Percentiles rank a stretch among this genome's conserved stretches.
Evolutionary conservation across 2,113 vertebrate genomes (phyloP).

Genomic region (Crotophaga sulcirostris): DNA sequence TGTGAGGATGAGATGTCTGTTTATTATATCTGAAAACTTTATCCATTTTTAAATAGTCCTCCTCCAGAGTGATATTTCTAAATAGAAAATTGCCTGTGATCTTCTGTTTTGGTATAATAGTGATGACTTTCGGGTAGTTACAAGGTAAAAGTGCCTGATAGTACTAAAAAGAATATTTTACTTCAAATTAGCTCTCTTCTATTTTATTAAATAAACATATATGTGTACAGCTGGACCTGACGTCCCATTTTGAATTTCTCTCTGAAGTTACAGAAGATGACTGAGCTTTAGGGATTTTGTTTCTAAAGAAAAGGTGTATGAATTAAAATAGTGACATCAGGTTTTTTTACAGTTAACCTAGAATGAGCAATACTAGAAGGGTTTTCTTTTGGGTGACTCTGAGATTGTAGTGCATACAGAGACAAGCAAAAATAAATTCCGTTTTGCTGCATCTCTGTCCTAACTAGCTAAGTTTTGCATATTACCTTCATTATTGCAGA

Average conservation of each 20-base stretch:
- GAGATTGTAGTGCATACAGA: neutral
- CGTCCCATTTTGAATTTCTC: neutral
- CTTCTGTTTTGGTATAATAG: neutral
- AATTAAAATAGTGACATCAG: neutral
- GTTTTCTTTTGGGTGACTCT: neutral
- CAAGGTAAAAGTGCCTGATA: neutral
- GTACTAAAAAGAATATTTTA: neutral
- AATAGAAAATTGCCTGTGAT: neutral
- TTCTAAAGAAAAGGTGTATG: neutral
- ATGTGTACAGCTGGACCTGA: neutral
- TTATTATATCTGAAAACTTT: neutral
- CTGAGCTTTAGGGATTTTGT: neutral
- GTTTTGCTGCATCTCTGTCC: neutral
- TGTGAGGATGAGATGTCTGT: neutral
- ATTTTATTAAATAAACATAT: neutral
- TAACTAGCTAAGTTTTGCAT: neutral
- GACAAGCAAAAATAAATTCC: neutral
- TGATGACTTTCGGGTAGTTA: neutral
- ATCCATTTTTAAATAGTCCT: neutral
- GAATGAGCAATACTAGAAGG: neutral
- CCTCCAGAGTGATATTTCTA: neutral
- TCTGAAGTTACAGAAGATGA: neutral
- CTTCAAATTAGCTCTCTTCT: neutral
- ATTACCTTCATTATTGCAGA: neutral
- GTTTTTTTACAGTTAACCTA: neutral